Evolutionary conservation across 2,888 invertebrate genomes (phyloP).

Genomic region (Elegia similella): DNA sequence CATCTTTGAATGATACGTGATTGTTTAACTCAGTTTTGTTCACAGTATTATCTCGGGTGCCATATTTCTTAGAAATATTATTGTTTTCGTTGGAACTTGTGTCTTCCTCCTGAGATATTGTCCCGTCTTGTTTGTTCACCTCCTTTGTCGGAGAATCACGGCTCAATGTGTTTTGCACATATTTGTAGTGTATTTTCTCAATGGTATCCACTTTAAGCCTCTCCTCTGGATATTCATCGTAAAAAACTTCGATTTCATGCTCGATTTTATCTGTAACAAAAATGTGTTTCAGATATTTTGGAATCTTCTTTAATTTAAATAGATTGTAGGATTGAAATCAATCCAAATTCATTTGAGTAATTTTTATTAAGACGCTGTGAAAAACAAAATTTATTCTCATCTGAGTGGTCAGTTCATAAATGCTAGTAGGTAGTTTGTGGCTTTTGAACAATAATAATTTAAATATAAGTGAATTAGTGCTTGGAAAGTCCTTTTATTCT

Average conservation of each 20-base stretch:
- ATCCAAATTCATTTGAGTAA: no score
- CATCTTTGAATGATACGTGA: constrained; percentile 17
- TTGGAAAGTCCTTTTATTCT: no score
- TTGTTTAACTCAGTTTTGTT: constrained; percentile 14
- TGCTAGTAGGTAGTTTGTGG: no score
- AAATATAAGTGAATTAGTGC: no score
- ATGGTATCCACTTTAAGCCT: constrained; percentile 43
- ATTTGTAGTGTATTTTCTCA: constrained; percentile 45
- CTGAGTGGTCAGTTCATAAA: no score
- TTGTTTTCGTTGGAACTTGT: constrained; percentile 4
- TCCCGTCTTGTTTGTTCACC: constrained; percentile 29
- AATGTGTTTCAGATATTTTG: constrained; percentile 18
- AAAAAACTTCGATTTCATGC: constrained; percentile 61
- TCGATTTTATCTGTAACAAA: constrained; percentile 64
- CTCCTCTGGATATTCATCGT: constrained; percentile 60
- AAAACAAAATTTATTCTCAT: no score
- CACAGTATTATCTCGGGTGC: neutral
- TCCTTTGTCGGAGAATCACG: constrained; percentile 35
- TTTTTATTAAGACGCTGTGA: no score
- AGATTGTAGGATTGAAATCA: no score
- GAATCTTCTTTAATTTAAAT: no score
- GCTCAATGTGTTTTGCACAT: constrained; percentile 38
- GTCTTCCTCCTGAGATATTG: neutral
- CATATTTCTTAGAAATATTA: constrained; percentile 18
- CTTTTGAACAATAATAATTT: no score